Evolutionary conservation across 2,797 vertebrate genomes (phyloP).

Genomic region (Sebastes jordani): DNA sequence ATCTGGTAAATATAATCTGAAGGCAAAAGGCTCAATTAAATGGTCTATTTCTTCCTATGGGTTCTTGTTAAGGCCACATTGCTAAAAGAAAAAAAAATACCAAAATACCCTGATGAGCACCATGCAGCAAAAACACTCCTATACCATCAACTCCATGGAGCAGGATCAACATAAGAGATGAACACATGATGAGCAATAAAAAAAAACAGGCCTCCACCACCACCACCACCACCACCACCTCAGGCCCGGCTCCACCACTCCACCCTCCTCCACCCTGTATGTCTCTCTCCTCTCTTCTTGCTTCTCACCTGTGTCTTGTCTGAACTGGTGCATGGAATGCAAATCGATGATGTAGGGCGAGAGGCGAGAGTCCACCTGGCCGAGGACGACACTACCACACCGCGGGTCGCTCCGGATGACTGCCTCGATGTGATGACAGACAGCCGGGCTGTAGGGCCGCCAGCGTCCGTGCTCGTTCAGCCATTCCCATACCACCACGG

Average conservation of each 20-base stretch:
- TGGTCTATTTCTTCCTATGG: slow-evolving; percentile 13
- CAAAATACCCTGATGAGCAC: slow-evolving; percentile 49
- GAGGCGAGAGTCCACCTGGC: slow-evolving; percentile 92
- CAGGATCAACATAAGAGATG: not conserved
- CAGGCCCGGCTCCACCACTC: slow-evolving; percentile 31
- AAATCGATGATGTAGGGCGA: slow-evolving; percentile 94
- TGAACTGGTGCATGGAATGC: slow-evolving; percentile 96
- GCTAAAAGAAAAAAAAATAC: slow-evolving; percentile 27
- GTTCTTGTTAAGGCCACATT: slow-evolving; percentile 74
- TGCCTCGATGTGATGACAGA: slow-evolving; percentile 97
- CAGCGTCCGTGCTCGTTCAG: slow-evolving; percentile 98
- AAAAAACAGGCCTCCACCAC: slow-evolving; percentile 52
- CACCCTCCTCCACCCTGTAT: not conserved
- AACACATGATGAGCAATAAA: not conserved
- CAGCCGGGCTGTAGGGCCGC: slow-evolving; percentile 95
- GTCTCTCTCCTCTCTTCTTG: not conserved
- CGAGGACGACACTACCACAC: slow-evolving; percentile 91
- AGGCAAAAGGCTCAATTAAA: slow-evolving; percentile 66
- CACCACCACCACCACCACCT: slow-evolving; percentile 32
- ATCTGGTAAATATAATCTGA: slow-evolving; percentile 48
- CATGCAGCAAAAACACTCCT: not conserved
- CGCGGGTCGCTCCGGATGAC: slow-evolving; percentile 92
- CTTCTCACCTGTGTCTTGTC: slow-evolving; percentile 90
- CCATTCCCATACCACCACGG: slow-evolving; percentile 98
- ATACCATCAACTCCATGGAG: not conserved